phyloP scores from a whole-genome alignment of 1,140 invertebrate species.

The Pteromalus puparum region DNA sequence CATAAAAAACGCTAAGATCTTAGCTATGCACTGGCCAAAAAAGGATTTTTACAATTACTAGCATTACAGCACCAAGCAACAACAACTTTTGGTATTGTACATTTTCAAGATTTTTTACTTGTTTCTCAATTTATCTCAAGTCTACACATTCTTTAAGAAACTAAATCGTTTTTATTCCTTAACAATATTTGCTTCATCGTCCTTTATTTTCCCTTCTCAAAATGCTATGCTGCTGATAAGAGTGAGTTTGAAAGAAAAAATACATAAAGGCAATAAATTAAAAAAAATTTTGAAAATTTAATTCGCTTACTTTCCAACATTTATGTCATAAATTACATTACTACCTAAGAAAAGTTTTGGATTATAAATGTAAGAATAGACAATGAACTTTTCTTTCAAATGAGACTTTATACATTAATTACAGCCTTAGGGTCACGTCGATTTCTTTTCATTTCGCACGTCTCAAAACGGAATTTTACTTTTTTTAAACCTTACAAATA shows the following conservation, averaged over 20 bases:
- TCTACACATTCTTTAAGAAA: background rate
- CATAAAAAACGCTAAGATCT: background rate
- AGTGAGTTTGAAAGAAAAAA: conserved; percentile 32
- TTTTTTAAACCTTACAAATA: conserved; percentile 34
- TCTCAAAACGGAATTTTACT: conserved; percentile 35
- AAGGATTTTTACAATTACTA: background rate
- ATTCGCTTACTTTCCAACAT: conserved; percentile 55
- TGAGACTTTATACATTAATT: conserved; percentile 55
- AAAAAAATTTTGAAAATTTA: conserved; percentile 51
- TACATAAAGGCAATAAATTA: conserved; percentile 51
- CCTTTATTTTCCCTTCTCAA: conserved; percentile 22
- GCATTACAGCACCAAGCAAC: conserved; percentile 11
- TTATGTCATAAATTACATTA: conserved; percentile 57
- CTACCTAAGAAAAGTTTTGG: conserved; percentile 58
- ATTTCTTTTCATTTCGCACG: conserved; percentile 30
- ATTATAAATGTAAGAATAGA: conserved; percentile 57
- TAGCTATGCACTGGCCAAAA: background rate
- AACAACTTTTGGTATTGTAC: background rate
- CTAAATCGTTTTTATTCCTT: background rate
- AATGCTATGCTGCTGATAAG: background rate
- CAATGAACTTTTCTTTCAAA: conserved; percentile 52
- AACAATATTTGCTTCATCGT: background rate
- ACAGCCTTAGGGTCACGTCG: conserved; percentile 52
- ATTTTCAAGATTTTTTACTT: background rate
- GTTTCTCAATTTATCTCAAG: background rate